Evolutionary conservation across 2,888 invertebrate genomes (phyloP), one percentile per base, ranked within the genome.

Genomic region (Ashinkailepas kermadecensis): DNA sequence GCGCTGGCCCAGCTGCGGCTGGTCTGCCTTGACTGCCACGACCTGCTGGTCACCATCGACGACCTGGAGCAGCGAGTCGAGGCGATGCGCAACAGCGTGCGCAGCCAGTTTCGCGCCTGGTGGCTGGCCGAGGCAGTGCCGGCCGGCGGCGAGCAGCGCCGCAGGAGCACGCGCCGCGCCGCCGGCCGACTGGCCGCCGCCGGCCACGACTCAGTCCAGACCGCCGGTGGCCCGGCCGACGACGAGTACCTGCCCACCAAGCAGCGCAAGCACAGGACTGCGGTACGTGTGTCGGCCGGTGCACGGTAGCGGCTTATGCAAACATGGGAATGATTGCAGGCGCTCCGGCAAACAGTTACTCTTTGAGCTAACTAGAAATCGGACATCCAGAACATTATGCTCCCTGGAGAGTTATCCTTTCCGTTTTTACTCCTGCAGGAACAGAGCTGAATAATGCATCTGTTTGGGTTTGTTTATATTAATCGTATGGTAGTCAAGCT

Each of bases 31-130:
- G 54, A 74, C 74, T 74, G 74, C 54, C 54, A 74, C 74, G 54
- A 74, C 54, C 54, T 74, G 74, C 74, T 74, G 74, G 74, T 74
- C 54, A 74, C 39, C 54, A 39, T 74, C 8, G 74, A 74, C 74
- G 74, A 74, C 54, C 39, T 74, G 18, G 54, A 74, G 54, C 74
- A 74, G 54, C 74, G 74, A 18, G 74, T 54, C 18, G 74, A 18
- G 11, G 54, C 39, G 23, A 39, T 74, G 74, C n/a, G 18, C 54
- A 39, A 74, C 54, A 74, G 54, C 18, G 39, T 74, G 74, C 74
- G 74, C 74, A 54, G 54, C 54, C 74, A 74, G 74, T 74, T 74
- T 21, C 74, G 74, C 74, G 54, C 15, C 8, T 74, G 74, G 74
- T 74, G 74, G 74, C 54, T 54, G 7, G 74, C 8, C 21, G 74